Base-by-base conservation (phyloP, 2,888 invertebrate species). In the Ichneumon xanthorius region DNA sequence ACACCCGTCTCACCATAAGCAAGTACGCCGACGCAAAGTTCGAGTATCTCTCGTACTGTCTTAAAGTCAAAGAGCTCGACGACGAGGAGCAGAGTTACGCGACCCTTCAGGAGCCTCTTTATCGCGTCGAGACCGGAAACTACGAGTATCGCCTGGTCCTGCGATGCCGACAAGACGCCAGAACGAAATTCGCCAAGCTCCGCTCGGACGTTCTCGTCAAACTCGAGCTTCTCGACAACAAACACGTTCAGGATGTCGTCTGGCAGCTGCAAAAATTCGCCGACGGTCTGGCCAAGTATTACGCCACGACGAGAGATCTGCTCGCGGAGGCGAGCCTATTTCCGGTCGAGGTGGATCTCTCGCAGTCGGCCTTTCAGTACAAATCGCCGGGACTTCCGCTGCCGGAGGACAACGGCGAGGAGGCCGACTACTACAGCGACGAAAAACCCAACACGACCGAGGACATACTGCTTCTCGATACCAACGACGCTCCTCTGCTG, bases 11-110 rank as follows among this genome's bases (percentile, higher is more conserved):
- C 48, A 99, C 99, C 0, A 98, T 99, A 58, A 97, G 98, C 89
- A 99, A 99, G 92, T 99, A 99, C 94, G 98, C 99, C 0, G 99
- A 99, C 94, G 98, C 98, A 0, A 99, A 99, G 94, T 99, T 99
- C 94, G 99, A 99, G 92, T 99, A 99, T 93, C 95, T 99, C 79
- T 99, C 99, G 0, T 99, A 99, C 93, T 99, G 99, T 92, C 95
- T 99, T 80, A 99, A 99, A 95, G 99, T 99, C 0, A 99, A 99
- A 93, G 99, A 99, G 94, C 98, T 99, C 98, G 99, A 99, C 90
- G 99, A 99, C 92, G 99, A 99, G 92, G 99, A 99, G 91, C 98
- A 98, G 88, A 98, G 98, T 67, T 99, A 98, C 92, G 97, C 97
- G 6, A 97, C 98, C 0, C 92, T 99, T 16, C 99, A 99, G 92